These are phyloP conservation scores for Phalangium opilio DNA, from an alignment of 2,888 invertebrate genomes.

Conservation along the genomic window DNA sequence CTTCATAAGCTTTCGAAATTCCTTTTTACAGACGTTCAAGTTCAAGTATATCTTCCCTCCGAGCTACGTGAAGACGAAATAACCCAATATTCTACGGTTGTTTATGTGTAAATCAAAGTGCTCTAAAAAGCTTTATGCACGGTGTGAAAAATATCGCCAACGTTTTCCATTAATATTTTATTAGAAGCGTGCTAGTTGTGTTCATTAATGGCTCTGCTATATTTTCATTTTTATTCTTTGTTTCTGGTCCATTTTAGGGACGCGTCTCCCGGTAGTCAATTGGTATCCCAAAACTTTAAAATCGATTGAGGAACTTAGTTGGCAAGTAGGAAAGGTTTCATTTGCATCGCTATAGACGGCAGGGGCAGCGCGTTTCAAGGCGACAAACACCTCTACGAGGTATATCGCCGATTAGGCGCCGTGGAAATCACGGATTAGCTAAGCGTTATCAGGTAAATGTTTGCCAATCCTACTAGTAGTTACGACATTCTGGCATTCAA, in stretches of 20 bases:
- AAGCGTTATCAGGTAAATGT: constrained; percentile 34
- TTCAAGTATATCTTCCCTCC: constrained; percentile 71
- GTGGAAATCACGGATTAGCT: constrained; percentile 84
- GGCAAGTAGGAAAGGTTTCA: constrained; percentile 67
- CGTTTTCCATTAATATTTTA: too few species aligned
- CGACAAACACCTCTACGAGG: constrained; percentile 60
- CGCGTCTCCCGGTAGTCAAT: constrained; percentile 81
- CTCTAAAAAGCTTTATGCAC: too few species aligned
- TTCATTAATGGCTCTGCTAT: background rate
- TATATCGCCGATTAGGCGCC: constrained; percentile 72
- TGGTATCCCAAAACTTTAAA: constrained; percentile 74
- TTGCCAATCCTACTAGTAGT: too few species aligned
- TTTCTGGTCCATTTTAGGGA: constrained; percentile 34
- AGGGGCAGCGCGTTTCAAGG: constrained; percentile 77
- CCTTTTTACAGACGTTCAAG: constrained; percentile 53
- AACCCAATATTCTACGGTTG: constrained; percentile 73
- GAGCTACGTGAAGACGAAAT: constrained; percentile 78
- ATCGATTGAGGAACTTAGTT: constrained; percentile 80
- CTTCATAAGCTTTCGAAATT: too few species aligned
- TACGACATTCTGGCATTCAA: too few species aligned
- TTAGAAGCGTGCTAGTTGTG: too few species aligned
- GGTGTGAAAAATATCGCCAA: too few species aligned
- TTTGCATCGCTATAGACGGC: constrained; percentile 83
- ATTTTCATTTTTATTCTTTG: too few species aligned
- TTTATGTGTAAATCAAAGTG: constrained; percentile 53